Evolutionary conservation across 2,888 invertebrate genomes (phyloP).

Genomic region (Amiota mariae): DNA sequence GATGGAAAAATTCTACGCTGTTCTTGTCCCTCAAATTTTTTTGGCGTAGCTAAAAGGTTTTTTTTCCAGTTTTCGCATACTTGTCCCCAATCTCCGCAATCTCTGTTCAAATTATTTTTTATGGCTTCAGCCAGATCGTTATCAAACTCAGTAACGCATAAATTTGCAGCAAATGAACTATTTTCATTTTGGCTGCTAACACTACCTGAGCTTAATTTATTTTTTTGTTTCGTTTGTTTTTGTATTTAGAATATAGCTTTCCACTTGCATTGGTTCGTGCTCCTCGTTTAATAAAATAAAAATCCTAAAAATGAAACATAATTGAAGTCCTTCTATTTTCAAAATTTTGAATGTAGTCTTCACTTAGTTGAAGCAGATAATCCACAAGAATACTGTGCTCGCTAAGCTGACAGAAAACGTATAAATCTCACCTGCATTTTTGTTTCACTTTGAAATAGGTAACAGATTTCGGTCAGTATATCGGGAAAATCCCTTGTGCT

Average conservation of each 20-base stretch:
- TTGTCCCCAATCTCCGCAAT: background rate
- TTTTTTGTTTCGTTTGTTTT: conserved; percentile 6
- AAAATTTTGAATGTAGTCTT: too few relatives aligned
- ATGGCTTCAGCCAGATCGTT: background rate
- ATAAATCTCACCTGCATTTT: background rate
- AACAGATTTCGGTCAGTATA: background rate
- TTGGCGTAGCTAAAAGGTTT: background rate
- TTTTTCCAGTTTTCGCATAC: background rate
- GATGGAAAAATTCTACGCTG: background rate
- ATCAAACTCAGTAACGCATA: background rate
- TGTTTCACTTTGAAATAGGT: background rate
- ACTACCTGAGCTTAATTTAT: background rate
- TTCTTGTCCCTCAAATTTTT: background rate
- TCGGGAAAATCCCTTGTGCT: background rate
- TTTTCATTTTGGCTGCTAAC: background rate
- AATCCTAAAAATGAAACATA: background rate
- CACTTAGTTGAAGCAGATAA: background rate
- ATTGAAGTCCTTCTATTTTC: background rate
- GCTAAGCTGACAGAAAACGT: too few relatives aligned
- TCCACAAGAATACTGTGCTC: background rate
- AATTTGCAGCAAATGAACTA: background rate
- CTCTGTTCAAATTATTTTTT: background rate
- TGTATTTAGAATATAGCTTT: conserved; percentile 2
- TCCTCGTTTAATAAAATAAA: background rate
- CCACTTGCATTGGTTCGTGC: background rate